Conservation (phyloP, 2,797 vertebrate species). For the Premnoplex brunnescens region DNA sequence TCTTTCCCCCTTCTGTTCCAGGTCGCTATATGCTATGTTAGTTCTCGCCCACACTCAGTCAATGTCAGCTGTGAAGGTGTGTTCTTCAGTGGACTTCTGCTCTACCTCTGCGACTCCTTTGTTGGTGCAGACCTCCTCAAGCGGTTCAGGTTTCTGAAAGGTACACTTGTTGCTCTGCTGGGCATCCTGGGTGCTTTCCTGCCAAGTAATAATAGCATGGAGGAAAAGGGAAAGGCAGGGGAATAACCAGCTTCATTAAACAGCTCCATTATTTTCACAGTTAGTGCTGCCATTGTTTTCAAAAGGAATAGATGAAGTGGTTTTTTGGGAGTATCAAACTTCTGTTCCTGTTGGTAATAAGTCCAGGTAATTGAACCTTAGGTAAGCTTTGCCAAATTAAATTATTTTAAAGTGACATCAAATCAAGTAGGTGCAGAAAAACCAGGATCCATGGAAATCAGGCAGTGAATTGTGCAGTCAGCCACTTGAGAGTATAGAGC, state of each 20-base stretch:
- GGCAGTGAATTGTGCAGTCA: not conserved
- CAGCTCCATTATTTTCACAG: not conserved
- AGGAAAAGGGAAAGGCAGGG: not conserved
- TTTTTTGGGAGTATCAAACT: not conserved
- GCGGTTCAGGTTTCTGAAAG: constrained; percentile 95
- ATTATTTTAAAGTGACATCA: not conserved
- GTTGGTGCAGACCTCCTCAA: constrained; percentile 93
- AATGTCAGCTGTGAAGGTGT: constrained; percentile 89
- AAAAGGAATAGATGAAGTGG: not conserved
- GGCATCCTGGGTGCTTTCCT: not conserved
- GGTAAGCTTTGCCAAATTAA: not conserved
- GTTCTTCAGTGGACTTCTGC: constrained; percentile 93
- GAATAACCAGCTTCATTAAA: not conserved
- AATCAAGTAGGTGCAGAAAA: not conserved
- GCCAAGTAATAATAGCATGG: not conserved
- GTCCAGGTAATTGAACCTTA: not conserved
- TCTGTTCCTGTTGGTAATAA: not conserved
- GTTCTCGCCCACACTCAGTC: constrained; percentile 96
- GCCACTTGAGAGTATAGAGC: not conserved
- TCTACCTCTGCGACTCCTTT: constrained; percentile 98
- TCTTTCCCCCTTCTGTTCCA: constrained; percentile 60
- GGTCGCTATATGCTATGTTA: constrained; percentile 94
- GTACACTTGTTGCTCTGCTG: constrained; percentile 68
- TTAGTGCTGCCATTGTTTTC: not conserved
- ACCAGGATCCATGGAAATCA: not conserved